Conservation (phyloP, 1,140 invertebrate species). For the Anoplophora glabripennis region DNA sequence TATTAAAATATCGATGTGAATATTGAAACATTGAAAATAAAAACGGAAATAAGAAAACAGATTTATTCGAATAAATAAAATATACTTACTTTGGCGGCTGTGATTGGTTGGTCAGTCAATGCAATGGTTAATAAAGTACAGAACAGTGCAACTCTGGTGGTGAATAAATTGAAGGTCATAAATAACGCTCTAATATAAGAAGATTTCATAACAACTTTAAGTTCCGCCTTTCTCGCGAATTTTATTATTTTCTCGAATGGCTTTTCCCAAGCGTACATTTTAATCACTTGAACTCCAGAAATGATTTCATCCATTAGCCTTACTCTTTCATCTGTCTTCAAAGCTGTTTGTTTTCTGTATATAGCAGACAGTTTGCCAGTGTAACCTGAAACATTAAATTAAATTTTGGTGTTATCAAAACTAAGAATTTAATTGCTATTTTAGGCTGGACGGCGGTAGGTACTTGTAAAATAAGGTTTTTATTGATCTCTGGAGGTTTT, state of each 20-base stretch:
- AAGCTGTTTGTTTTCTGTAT: constrained; percentile 61
- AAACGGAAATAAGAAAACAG: no score
- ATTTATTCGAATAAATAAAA: no score
- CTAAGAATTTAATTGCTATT: no score
- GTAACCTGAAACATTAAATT: constrained; percentile 52
- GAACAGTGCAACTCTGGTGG: constrained; percentile 65
- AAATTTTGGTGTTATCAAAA: background rate
- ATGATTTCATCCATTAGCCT: constrained; percentile 79
- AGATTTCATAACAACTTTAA: constrained; percentile 61
- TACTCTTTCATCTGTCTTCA: constrained; percentile 72
- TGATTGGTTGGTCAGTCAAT: constrained; percentile 54
- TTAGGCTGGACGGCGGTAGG: no score
- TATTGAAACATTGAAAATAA: no score
- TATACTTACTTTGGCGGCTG: constrained; percentile 55
- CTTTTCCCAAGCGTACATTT: constrained; percentile 80
- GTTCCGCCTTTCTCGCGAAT: constrained; percentile 59
- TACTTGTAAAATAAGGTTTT: no score
- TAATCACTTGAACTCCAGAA: constrained; percentile 69
- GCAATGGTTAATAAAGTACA: constrained; percentile 62
- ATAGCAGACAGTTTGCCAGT: constrained; percentile 65
- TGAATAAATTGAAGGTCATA: constrained; percentile 69
- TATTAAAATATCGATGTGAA: no score
- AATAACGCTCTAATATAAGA: constrained; percentile 70
- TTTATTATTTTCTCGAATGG: constrained; percentile 63
- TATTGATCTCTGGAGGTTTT: no score